Evolutionary conservation across 23 tunicate species (phyloP).

Genomic region (Ascidia mentula): DNA sequence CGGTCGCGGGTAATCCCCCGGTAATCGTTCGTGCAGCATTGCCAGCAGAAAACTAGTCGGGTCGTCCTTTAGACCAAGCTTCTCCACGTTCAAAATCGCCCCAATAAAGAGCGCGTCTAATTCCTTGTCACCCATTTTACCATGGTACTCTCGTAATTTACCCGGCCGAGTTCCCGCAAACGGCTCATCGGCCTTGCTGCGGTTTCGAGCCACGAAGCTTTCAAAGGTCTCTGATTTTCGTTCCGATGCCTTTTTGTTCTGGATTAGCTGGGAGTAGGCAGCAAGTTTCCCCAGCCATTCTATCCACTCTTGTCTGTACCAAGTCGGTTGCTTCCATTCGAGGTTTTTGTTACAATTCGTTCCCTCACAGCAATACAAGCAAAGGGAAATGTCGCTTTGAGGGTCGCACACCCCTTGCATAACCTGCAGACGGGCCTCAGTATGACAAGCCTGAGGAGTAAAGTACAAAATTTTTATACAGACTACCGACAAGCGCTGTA

Average conservation of each 20-base stretch:
- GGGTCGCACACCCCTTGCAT: constrained; percentile 19
- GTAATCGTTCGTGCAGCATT: not conserved
- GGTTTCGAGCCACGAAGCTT: not conserved
- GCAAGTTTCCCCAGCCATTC: constrained; percentile 17
- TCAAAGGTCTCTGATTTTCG: not conserved
- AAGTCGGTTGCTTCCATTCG: not conserved
- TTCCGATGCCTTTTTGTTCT: not conserved
- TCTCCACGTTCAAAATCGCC: not conserved
- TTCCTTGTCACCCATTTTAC: not conserved
- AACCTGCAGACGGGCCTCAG: constrained; percentile 10
- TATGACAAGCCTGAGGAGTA: constrained; percentile 12
- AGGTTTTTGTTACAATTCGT: constrained; percentile 5
- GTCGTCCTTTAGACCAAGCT: not conserved
- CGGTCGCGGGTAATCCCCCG: not conserved
- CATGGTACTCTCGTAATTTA: not conserved
- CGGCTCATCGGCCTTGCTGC: not conserved
- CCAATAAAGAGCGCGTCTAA: not conserved
- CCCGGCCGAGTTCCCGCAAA: not conserved
- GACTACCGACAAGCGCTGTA: too few relatives aligned
- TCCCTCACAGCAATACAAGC: constrained; percentile 23
- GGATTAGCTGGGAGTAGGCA: constrained; percentile 1
- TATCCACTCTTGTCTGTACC: constrained; percentile 22
- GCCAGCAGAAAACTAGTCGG: not conserved
- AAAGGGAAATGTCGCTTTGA: not conserved
- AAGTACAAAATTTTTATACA: too few relatives aligned